Evolutionary conservation across 2,888 invertebrate genomes (phyloP), one percentile per base, ranked within the genome.

Genomic region (Stenchaetothrips biformis): DNA sequence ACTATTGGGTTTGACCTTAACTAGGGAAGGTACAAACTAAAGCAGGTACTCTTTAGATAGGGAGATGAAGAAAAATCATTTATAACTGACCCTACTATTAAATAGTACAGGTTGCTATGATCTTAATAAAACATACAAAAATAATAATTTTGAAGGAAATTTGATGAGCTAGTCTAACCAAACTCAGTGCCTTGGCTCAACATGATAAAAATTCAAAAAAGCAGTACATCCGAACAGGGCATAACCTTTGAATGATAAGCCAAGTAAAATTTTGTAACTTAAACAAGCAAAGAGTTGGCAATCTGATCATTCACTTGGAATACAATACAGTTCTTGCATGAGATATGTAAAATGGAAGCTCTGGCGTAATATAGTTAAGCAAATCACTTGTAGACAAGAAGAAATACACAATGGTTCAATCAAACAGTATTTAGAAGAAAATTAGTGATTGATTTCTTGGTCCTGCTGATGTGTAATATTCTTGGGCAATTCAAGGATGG

Each of bases 271-370:
- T 37, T 37, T 4, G 37, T 37, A 37, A 37, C 37, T 37, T 37
- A 37, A 37, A 37, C 37, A 18, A 18, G 59, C 59, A 13, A 13
- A 53, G 53, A 11, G 18, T 13, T 53, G 67, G 25, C 0, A 25
- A 74, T 74, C 67, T 74, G 67, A 74, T 21, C 67, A 74, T 21
- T 25, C 67, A 74, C 11, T 25, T 25, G 11, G 11, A 21, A 74
- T 74, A 74, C 21, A 74, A 11, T 74, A 25, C 11, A 74, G 67
- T 11, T 59, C 59, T 59, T 59, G 59, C 1, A 74, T 74, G 21
- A 25, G 67, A 74, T 74, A 74, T 74, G 67, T 74, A 74, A 74
- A 74, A 74, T 74, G 67, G 67, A 74, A 74, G 67, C 67, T 74
- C 67, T 25, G 21, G 25, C 67, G 2, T 74, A 25, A 74, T 37